Conservation (phyloP, 1,140 invertebrate species). For the Calephelis nemesis region DNA sequence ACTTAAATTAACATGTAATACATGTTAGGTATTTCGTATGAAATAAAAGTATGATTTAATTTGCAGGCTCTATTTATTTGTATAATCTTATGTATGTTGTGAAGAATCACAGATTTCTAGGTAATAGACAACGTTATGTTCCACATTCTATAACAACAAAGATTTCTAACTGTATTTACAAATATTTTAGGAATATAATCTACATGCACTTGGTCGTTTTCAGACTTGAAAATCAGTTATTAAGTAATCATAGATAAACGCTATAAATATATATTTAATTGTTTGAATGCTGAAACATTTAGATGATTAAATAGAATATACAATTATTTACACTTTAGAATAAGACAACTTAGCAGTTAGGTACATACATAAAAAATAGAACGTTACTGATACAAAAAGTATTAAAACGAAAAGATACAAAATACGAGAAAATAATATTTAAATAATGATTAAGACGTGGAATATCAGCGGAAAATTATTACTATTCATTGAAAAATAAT, state of each 20-base stretch:
- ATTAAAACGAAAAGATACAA: background rate
- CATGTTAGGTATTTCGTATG: no score
- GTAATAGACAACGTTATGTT: constrained; percentile 68
- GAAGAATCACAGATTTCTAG: constrained; percentile 53
- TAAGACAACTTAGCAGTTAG: no score
- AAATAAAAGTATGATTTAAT: constrained; percentile 25
- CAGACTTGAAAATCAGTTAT: constrained; percentile 35
- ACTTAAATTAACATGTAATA: no score
- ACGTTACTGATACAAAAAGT: background rate
- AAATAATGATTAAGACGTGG: no score
- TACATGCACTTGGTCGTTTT: constrained; percentile 39
- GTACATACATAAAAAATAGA: background rate
- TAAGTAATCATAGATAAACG: background rate
- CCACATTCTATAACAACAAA: constrained; percentile 60
- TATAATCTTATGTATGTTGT: constrained; percentile 50
- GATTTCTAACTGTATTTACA: constrained; percentile 61
- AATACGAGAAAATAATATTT: no score
- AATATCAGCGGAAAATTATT: no score
- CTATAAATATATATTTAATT: constrained; percentile 1
- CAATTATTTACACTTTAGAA: constrained; percentile 20
- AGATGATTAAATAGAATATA: constrained; percentile 18
- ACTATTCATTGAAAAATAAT: no score
- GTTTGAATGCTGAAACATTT: constrained; percentile 8
- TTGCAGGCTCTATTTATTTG: constrained; percentile 68
- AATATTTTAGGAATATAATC: constrained; percentile 33